phyloP scores from a whole-genome alignment of 1,140 invertebrate genomes.

The Alviniconcha marisindica region DNA sequence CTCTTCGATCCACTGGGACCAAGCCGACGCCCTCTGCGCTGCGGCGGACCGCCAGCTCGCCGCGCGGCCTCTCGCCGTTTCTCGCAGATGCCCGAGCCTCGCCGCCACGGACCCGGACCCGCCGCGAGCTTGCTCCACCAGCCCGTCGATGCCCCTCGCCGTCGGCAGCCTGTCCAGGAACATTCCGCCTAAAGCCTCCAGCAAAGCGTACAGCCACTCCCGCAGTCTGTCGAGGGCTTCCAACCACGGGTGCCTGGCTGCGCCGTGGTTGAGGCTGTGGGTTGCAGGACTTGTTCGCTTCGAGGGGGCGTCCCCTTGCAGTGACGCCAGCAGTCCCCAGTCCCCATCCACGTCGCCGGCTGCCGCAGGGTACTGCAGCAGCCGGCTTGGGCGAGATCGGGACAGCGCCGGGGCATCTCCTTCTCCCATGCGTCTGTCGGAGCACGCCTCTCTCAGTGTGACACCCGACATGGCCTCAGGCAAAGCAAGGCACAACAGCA shows the following conservation, averaged over 20 bases:
- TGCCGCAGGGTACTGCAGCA: no score
- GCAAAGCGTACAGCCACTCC: not conserved
- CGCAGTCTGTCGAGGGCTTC: not conserved
- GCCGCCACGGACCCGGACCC: no score
- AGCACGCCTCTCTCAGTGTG: not conserved
- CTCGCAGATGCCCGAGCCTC: not conserved
- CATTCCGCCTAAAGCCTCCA: no score
- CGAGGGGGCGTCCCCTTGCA: no score
- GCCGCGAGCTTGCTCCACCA: not conserved
- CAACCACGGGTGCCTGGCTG: no score
- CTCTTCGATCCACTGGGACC: not conserved
- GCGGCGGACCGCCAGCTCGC: not conserved
- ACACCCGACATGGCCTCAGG: not conserved
- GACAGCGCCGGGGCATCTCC: not conserved
- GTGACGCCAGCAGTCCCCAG: not conserved
- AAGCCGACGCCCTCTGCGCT: not conserved
- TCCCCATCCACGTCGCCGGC: not conserved
- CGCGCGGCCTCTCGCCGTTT: not conserved
- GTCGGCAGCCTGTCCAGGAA: not conserved
- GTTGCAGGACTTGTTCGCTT: no score
- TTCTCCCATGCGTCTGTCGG: not conserved
- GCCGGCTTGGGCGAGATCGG: no score
- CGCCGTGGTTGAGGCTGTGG: no score
- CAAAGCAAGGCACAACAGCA: no score
- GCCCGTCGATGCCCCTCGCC: not conserved